Percentiles rank a stretch among this genome's conserved stretches.
phyloP scores from a whole-genome alignment of 2,888 invertebrate species.

The Macrosoma leucophasiata region DNA sequence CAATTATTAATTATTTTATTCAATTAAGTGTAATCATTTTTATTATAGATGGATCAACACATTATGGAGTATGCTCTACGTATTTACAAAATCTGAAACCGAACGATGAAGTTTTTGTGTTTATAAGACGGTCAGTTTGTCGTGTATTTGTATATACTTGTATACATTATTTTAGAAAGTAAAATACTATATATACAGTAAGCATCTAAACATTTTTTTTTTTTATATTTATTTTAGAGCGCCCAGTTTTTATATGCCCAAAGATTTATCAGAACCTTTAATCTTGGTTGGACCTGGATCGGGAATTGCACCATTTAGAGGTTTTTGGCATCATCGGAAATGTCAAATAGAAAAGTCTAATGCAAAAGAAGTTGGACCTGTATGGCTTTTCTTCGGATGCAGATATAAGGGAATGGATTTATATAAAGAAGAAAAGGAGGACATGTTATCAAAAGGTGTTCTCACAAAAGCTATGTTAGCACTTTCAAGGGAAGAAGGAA shows the following conservation, averaged over 20 bases:
- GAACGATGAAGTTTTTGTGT: constrained; percentile 81
- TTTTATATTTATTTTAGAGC: constrained; percentile 73
- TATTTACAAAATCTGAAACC: constrained; percentile 84
- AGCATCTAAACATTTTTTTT: neutral
- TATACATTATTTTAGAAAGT: too few species aligned
- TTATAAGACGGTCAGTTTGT: constrained; percentile 82
- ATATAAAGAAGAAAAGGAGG: constrained; percentile 86
- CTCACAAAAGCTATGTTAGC: constrained; percentile 85
- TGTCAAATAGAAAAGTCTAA: constrained; percentile 37
- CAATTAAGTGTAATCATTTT: neutral
- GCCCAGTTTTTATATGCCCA: constrained; percentile 89
- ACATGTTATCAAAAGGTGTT: constrained; percentile 80
- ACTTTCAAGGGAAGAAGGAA: constrained; percentile 83
- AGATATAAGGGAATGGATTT: constrained; percentile 86
- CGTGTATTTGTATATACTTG: constrained; percentile 4
- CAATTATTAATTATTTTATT: neutral
- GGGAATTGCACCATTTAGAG: constrained; percentile 95
- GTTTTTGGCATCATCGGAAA: constrained; percentile 91
- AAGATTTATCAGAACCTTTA: constrained; percentile 82
- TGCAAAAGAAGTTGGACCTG: constrained; percentile 49
- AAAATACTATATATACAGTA: too few species aligned
- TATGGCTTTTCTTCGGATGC: constrained; percentile 93
- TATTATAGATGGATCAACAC: constrained; percentile 80
- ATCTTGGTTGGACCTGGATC: constrained; percentile 94
- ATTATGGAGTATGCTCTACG: constrained; percentile 95